Conservation (phyloP, 2,113 vertebrate genomes). For the Microcebus jonahi region DNA sequence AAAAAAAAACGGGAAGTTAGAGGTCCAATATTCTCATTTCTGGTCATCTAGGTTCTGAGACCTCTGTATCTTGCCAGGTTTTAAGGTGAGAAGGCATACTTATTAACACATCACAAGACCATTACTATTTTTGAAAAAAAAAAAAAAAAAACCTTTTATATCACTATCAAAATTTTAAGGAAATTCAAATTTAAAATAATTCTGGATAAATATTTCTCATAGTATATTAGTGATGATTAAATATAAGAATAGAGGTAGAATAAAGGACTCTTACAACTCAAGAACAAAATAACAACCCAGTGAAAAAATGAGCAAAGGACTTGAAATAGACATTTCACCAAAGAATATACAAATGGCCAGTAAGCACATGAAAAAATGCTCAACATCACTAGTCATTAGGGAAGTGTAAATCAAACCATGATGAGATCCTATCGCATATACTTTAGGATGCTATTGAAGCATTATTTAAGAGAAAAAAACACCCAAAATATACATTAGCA, state of each 20-base stretch:
- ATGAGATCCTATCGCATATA: neutral
- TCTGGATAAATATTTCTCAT: neutral
- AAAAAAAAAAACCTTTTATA: neutral
- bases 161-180: neutral
- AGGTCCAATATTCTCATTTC: neutral
- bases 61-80: neutral
- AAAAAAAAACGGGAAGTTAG: neutral
- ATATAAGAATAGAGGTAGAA: neutral
- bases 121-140: neutral
- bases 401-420: neutral
- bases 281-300: neutral
- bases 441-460: neutral
- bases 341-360: neutral
- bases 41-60: neutral
- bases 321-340: neutral
- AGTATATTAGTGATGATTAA: neutral
- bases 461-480: neutral
- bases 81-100: neutral
- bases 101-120: neutral
- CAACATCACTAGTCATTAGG: neutral
- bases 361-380: neutral
- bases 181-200: slow-evolving; percentile 15
- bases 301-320: slow-evolving; percentile 3
- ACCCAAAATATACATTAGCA: neutral
- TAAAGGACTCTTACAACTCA: neutral